These are phyloP conservation scores for Coleophora flavipennella DNA, from an alignment of 2,888 invertebrate genomes.

Conservation along the genomic window DNA sequence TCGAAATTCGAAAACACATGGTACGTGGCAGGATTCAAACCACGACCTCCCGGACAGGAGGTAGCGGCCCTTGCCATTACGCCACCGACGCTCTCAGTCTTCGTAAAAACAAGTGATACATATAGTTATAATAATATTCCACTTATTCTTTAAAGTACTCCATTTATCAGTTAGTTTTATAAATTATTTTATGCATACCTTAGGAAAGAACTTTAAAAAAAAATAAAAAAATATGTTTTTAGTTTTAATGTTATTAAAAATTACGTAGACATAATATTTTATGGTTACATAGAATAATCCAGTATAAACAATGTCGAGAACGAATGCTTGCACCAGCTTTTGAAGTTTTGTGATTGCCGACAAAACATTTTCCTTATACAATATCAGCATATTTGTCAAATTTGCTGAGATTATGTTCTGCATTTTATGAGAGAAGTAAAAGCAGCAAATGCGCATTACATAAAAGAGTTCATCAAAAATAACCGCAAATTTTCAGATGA, in stretches of 20 bases:
- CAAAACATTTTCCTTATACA: constrained; percentile 48
- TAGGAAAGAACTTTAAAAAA: no score
- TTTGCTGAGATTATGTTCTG: constrained; percentile 33
- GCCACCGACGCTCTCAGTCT: no score
- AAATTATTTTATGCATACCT: no score
- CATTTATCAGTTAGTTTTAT: no score
- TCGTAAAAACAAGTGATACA: no score
- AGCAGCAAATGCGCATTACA: constrained; percentile 48
- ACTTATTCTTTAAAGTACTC: no score
- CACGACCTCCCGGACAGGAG: no score
- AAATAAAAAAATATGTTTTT: constrained; percentile 35
- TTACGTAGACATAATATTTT: constrained; percentile 70
- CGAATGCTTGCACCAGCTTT: constrained; percentile 54
- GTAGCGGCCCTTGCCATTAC: no score
- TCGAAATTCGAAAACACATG: no score
- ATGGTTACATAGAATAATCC: constrained; percentile 68
- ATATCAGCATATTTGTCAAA: constrained; percentile 37
- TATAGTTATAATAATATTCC: no score
- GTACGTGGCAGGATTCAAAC: no score
- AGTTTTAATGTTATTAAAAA: constrained; percentile 64
- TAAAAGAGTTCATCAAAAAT: constrained; percentile 40
- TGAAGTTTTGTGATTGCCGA: constrained; percentile 39
- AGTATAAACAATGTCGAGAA: constrained; percentile 64
- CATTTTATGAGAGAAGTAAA: constrained; percentile 39
- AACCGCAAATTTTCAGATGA: constrained; percentile 44